Evolutionary conservation across 2,888 invertebrate species (phyloP), one percentile per base, ranked within the genome.

Genomic region (Agapostemon virescens): DNA sequence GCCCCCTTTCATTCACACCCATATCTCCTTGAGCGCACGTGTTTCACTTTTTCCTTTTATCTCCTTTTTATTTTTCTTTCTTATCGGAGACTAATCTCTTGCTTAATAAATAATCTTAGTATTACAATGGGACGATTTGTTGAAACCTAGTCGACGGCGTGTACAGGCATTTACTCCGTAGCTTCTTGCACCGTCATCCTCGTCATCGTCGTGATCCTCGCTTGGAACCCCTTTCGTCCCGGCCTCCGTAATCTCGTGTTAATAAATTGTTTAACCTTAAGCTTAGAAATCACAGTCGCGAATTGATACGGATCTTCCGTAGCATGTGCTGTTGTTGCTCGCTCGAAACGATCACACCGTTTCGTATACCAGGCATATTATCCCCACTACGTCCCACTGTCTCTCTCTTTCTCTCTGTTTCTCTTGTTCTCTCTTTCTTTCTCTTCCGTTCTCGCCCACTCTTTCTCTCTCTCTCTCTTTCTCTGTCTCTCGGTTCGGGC

Each of bases 201-300:
- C 17, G 55, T 55, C 26, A 55, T 55, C 26, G 26, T 6, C 55
- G 58, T 58, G 26, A 58, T 58, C 58, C 17, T 30, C 58, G 2
- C 45, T 45, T 45, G 26, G 20, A 7, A 1, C 0, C 9, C 49
- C n/a, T n/a, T 9, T 6, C 3, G 7, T 11, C 30, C 38, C 9
- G 17, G 33, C 15, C 33, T 17, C 1, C 36, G 30, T 30, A 20
- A 30, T 52, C 15, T 67, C 40, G n/a, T 67, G 40, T 69, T 52
- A 66, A 68, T 70, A 71, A 78, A 74, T 74, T 74, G 79, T 73
- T 78, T 66, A 72, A 84, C 74, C 87, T 87, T 87, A 87, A 87
- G 79, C 81, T 87, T 87, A 86, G 66, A 77, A 81, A 87, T 87
- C 87, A 87, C 87, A 87, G 87, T 87, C 87, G 87, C 84, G 85